Base-by-base conservation (phyloP, 2,797 vertebrate species). In the Onychomys torridus region DNA sequence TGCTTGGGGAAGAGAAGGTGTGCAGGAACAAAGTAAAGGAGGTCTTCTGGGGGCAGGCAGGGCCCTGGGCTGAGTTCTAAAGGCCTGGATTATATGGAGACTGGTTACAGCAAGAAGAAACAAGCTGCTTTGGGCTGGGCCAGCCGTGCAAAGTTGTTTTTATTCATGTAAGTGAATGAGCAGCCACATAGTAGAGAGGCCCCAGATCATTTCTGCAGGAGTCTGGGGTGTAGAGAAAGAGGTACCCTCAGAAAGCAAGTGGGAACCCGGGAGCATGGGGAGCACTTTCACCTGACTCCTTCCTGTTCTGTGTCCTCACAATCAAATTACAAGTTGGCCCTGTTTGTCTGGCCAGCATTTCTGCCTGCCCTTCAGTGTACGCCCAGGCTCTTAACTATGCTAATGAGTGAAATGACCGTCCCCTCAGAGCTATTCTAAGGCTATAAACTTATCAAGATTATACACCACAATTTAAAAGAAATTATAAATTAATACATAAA, bases 401-500 rank as follows among this genome's bases (percentile, higher is more conserved):
- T 43, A 27, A 52, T 37, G 10, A 57, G 49, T 87, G 23, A 91
- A 29, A 12, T 71, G 82, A 13, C n/a, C 3, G 14, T 52, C 32
- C 81, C 59, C 27, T 23, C 43, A 59, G 63, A 77, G 19, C 29
- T 57, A 2, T 87, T 91, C 25, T 37, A 16, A 76, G 46, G 73
- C 37, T 46, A 43, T 34, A 78, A 89, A 93, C 46, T 37, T 37
- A 89, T 34, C 37, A 57, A 29, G 49, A 43, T 69, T 91, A 75
- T 73, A 65, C 2, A 37, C 88, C 32, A 83, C 77, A 81, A 90
- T 83, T 34, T 93, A 21, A 61, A 52, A 32, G 14, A 37, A 87
- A 83, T 88, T 46, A 85, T 77, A 86, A 89, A 76, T 90, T 75
- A 63, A 93, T 65, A 98, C 92, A 29, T 52, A 94, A 57, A 32